Evolutionary conservation across 2,797 vertebrate species (phyloP).

Genomic region (Diplodus puntazzo): DNA sequence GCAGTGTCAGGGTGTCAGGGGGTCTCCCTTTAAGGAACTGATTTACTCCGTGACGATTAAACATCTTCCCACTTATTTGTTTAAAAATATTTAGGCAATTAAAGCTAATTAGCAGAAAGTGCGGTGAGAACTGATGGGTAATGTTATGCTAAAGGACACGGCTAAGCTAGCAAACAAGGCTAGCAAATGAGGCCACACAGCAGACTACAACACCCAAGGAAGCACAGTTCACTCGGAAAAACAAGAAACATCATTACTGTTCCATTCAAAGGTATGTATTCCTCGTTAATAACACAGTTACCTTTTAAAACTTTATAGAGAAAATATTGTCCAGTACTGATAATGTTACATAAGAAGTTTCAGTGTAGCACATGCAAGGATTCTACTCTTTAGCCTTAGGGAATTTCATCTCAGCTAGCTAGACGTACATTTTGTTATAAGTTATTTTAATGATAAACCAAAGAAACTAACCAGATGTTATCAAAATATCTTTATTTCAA

Average conservation of each 20-base stretch:
- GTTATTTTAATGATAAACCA: background rate
- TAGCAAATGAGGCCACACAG: no score
- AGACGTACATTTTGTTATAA: background rate
- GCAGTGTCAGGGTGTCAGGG: no score
- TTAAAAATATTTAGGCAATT: background rate
- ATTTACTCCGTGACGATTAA: background rate
- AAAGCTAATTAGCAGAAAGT: background rate
- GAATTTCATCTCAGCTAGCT: background rate
- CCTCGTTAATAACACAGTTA: background rate
- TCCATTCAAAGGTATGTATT: background rate
- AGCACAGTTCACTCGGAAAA: no score
- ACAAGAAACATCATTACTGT: no score
- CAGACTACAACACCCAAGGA: no score
- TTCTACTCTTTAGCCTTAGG: background rate
- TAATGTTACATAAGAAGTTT: background rate
- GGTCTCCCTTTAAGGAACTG: background rate
- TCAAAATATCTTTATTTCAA: slow-evolving; percentile 8
- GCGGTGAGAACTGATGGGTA: no score
- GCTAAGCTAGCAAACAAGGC: no score
- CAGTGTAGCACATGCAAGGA: background rate
- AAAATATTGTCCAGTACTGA: background rate
- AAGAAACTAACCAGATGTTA: background rate
- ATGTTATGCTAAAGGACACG: no score
- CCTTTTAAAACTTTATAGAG: background rate
- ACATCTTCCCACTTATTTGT: background rate